Evolutionary conservation across 2,797 vertebrate species (phyloP), one percentile per base, ranked within the genome.

Genomic region (Channa striata): DNA sequence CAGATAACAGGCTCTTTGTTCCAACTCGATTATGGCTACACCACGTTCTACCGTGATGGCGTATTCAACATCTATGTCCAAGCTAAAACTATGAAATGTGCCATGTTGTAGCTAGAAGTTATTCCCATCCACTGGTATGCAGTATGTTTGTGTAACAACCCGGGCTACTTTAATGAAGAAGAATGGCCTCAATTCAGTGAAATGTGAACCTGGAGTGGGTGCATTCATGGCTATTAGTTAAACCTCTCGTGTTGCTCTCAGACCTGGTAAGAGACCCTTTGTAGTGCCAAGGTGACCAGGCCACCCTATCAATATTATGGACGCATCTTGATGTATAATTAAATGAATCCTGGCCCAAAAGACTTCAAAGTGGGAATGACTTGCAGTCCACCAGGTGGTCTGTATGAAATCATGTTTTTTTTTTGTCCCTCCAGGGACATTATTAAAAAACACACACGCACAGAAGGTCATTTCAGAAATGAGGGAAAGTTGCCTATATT

Each of bases 271-370:
- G 82, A 79, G 84, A 68, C 44, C 61, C 91, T 93, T 93, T 91
- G 87, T 87, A 89, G 83, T 85, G 80, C 77, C 87, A 82, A 82
- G 86, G 77, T 82, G 78, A 71, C 84, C 83, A 84, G 82, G 72
- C 78, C 66, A 78, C 75, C 50, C 80, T 77, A 87, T 90, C 90
- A 85, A 92, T 92, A 90, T 93, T 87, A 88, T 88, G 81, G 82
- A 89, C 82, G 77, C 82, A 88, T 87, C 86, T 87, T 90, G 89
- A 91, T 92, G 78, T 87, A 85, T 87, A 86, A 93, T 93, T 91
- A 92, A 93, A 91, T 80, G 73, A 90, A 92, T 91, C 84, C 75
- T 65, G 63, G 71, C 84, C 87, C 49, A 37, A 77, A 76, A 72
- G 72, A 89, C 89, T 93, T 93, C 88, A 92, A 92, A 93, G 91